Evolutionary conservation across 2,113 vertebrate species (phyloP).

Genomic region (Orycteropus afer): DNA sequence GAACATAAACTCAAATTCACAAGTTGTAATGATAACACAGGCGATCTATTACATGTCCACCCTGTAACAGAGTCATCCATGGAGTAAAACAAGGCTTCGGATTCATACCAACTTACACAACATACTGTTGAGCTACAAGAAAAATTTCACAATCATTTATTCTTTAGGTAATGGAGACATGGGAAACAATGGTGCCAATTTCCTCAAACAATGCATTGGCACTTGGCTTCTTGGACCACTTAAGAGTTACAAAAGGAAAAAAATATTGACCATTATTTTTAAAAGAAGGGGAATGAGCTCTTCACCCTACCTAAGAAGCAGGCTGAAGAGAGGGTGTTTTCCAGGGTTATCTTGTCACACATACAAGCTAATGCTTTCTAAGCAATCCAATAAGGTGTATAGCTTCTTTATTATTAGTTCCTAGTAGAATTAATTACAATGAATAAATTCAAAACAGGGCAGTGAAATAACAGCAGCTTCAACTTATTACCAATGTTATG

Average conservation of each 20-base stretch:
- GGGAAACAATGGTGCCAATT: neutral
- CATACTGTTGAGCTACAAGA: neutral
- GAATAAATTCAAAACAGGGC: slow-evolving; percentile 33
- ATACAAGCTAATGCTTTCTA: no score
- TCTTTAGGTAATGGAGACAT: neutral
- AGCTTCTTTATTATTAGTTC: neutral
- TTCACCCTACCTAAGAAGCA: neutral
- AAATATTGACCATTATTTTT: neutral
- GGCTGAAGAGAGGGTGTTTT: neutral
- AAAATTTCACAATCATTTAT: neutral
- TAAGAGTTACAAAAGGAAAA: neutral
- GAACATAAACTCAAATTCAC: neutral
- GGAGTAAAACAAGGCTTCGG: neutral
- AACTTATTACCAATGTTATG: neutral
- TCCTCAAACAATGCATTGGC: neutral
- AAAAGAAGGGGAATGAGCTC: neutral
- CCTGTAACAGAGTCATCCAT: neutral
- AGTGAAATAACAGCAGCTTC: slow-evolving; percentile 10
- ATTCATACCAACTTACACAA: neutral
- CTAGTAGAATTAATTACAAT: neutral
- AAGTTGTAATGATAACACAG: neutral
- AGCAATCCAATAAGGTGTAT: accelerated
- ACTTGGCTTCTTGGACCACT: neutral
- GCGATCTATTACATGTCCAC: neutral
- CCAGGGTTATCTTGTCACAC: neutral